Conservation (phyloP, 2,888 invertebrate species). For the Tenodera sinensis region DNA sequence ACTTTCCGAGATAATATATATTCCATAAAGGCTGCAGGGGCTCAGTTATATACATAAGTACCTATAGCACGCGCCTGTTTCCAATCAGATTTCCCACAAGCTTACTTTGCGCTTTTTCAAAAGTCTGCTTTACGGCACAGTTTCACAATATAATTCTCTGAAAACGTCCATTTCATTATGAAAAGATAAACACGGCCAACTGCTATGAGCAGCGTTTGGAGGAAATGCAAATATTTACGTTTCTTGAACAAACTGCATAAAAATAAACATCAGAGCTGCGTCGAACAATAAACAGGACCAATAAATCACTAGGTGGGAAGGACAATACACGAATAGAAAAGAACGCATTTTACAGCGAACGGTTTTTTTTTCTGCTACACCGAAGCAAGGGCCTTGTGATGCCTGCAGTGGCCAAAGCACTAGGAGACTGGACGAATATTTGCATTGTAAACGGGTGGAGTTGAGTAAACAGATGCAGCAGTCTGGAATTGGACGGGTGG, state of each 20-base stretch:
- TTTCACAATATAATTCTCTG: not conserved
- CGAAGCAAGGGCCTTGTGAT: not conserved
- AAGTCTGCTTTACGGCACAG: not conserved
- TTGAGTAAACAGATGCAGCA: conserved; percentile 11
- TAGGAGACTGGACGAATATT: conserved; percentile 16
- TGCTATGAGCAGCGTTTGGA: not conserved
- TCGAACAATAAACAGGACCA: not conserved
- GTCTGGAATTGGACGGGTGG: not conserved
- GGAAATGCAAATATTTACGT: not conserved
- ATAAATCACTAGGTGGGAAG: not conserved
- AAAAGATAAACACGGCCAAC: not conserved
- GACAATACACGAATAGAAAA: not conserved
- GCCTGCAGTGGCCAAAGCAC: not conserved
- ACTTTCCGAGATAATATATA: too few relatives aligned
- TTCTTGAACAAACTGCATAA: not conserved
- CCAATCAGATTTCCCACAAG: too few relatives aligned
- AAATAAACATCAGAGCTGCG: not conserved
- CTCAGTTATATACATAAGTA: too few relatives aligned
- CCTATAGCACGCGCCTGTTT: too few relatives aligned
- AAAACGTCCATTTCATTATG: not conserved
- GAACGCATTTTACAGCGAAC: not conserved
- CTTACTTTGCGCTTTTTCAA: not conserved
- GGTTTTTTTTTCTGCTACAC: not conserved
- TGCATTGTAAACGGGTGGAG: conserved; percentile 26
- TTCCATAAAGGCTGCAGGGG: too few relatives aligned